Evolutionary conservation across 2,888 invertebrate species (phyloP), one percentile per base, ranked within the genome.

Genomic region (Agriopis aurantiaria): DNA sequence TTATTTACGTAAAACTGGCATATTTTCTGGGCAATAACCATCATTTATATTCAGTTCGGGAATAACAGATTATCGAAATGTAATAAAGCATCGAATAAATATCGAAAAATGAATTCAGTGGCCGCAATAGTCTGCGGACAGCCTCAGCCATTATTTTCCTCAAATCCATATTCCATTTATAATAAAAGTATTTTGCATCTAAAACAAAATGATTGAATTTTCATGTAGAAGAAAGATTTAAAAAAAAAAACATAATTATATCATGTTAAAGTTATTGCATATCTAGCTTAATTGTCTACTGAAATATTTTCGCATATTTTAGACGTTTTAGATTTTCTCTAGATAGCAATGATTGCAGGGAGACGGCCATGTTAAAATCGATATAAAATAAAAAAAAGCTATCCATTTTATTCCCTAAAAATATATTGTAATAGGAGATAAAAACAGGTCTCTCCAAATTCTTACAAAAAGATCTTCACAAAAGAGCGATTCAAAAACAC

Each of bases 111-210:
- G 85, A 88, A 88, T 86, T 86, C 85, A 78, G 70, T 62, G 74
- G 84, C 90, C 91, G 86, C 91, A 88, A 83, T 86, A 84, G 85
- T 77, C 72, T 84, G 88, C 80, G 88, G 89, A 76, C 51, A 63
- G 61, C 75, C 69, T 82, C n/a, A n/a, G n/a, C n/a, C n/a, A 82
- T 83, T 87, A 84, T 87, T 87, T 87, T 85, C 86, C 85, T 49
- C n/a, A 14, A 49, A 49, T 14, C 14, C 3, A 10, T 8, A 17
- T 14, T 49, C 8, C 8, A 49, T 7, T 49, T 14, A 14, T 14
- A 8, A 6, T 17, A 17, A 51, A 51, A 17, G 51, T 51, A 10
- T 14, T 9, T 14, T 49, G 12, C 33, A 3, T 33, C 33, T 5
- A 14, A 8, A 7, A 14, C 14, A 14, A 14, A 14, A 49, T 8